Evolutionary conservation across 2,888 invertebrate species (phyloP).

Genomic region (Griposia aprilina): DNA sequence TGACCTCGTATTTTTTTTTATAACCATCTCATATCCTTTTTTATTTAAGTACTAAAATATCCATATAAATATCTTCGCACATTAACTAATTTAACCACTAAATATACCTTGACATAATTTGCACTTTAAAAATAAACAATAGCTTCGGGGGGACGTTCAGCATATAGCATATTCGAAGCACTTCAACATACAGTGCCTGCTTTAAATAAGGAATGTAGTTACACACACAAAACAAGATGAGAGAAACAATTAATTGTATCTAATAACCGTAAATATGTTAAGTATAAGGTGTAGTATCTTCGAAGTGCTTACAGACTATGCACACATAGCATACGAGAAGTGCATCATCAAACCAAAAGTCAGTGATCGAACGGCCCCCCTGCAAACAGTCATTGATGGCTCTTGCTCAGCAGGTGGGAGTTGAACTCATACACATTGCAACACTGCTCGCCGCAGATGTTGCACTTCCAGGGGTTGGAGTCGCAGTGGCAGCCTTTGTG

Average conservation of each 20-base stretch:
- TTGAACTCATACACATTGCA: conserved; percentile 99
- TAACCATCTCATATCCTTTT: conserved; percentile 78
- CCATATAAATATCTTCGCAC: conserved; percentile 86
- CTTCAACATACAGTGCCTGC: conserved; percentile 77
- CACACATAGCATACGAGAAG: conserved; percentile 79
- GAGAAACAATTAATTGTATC: conserved; percentile 60
- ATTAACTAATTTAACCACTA: conserved; percentile 84
- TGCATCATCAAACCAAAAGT: conserved; percentile 79
- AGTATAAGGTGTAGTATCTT: conserved; percentile 77
- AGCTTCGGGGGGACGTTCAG: conserved; percentile 90
- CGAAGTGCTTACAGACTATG: conserved; percentile 85
- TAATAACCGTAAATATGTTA: conserved; percentile 59
- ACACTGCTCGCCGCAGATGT: conserved; percentile 98
- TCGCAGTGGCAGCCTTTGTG: conserved; percentile 99
- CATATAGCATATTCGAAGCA: conserved; percentile 87
- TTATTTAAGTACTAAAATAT: conserved; percentile 88
- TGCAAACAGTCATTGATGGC: conserved; percentile 94
- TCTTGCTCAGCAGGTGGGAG: conserved; percentile 98
- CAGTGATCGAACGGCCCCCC: conserved; percentile 88
- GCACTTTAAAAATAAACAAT: conserved; percentile 84
- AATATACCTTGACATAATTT: conserved; percentile 87
- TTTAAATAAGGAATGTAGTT: conserved; percentile 54
- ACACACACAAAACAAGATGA: conserved; percentile 66
- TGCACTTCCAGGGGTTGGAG: conserved; percentile 99
- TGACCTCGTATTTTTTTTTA: conserved; percentile 66